phyloP scores from a whole-genome alignment of 2,113 vertebrate species.

The Laticauda colubrina region DNA sequence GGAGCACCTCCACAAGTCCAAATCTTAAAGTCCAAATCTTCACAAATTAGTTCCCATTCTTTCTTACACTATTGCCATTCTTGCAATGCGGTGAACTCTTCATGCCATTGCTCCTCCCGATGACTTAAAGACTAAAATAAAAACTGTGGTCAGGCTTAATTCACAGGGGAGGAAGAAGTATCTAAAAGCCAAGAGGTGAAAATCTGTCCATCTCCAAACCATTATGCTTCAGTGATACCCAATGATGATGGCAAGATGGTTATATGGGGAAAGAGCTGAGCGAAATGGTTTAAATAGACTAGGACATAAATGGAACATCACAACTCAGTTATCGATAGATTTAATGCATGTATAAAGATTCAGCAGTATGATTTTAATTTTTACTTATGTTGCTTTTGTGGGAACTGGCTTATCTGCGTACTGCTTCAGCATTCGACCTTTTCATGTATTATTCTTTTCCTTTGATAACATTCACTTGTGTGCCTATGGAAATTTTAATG shows the following conservation, averaged over 20 bases:
- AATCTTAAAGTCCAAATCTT: background rate
- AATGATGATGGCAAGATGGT: background rate
- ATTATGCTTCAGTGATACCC: background rate
- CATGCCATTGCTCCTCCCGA: background rate
- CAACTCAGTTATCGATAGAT: background rate
- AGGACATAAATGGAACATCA: background rate
- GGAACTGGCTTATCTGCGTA: background rate
- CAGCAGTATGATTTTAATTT: background rate
- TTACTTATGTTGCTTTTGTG: background rate
- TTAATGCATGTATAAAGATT: background rate
- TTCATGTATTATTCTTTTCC: background rate
- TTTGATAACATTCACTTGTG: background rate
- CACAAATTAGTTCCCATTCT: background rate
- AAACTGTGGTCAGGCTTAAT: background rate
- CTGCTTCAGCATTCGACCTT: background rate
- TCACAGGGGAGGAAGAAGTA: background rate
- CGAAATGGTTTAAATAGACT: background rate
- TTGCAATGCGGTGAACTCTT: background rate
- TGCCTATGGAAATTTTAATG: background rate
- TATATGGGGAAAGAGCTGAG: background rate
- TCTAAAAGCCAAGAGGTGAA: background rate
- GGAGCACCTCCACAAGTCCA: background rate
- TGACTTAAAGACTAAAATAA: background rate
- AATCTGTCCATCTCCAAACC: background rate
- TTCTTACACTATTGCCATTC: background rate